A percentile compares a stretch with the other conserved stretches of the same genome.
phyloP scores from a whole-genome alignment of 2,113 vertebrate species.

The Alligator mississippiensis region DNA sequence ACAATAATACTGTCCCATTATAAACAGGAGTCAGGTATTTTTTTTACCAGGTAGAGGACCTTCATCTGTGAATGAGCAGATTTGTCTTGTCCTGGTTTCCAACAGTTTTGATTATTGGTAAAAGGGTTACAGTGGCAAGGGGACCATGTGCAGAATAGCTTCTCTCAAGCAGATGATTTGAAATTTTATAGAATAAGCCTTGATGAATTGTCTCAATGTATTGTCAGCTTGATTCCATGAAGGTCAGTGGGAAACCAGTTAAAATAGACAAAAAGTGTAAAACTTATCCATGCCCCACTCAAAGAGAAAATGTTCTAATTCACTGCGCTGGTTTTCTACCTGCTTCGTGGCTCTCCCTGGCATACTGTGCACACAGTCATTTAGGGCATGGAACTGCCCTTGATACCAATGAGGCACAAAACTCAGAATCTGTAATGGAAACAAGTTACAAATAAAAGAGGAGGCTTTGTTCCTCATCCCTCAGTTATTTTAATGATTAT shows the following conservation, averaged over 20 bases:
- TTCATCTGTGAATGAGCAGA: background rate
- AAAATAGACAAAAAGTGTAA: background rate
- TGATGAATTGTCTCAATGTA: too few species aligned
- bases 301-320: fast-evolving
- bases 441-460: background rate
- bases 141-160: background rate
- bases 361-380: fast-evolving
- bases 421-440: fast-evolving
- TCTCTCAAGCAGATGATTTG: background rate
- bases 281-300: background rate
- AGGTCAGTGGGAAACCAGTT: background rate
- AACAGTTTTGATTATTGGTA: background rate
- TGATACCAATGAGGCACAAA: fast-evolving
- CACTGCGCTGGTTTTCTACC: fast-evolving
- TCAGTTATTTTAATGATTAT: background rate
- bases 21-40: background rate
- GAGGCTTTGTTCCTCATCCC: background rate
- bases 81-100: background rate
- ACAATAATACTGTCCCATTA: background rate
- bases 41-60: background rate
- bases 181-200: background rate
- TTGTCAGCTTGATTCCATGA: background rate
- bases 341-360: background rate
- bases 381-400: fast-evolving
- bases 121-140: background rate